Base-by-base conservation (phyloP, 2,888 invertebrate genomes). In the Seladonia tumulorum region DNA sequence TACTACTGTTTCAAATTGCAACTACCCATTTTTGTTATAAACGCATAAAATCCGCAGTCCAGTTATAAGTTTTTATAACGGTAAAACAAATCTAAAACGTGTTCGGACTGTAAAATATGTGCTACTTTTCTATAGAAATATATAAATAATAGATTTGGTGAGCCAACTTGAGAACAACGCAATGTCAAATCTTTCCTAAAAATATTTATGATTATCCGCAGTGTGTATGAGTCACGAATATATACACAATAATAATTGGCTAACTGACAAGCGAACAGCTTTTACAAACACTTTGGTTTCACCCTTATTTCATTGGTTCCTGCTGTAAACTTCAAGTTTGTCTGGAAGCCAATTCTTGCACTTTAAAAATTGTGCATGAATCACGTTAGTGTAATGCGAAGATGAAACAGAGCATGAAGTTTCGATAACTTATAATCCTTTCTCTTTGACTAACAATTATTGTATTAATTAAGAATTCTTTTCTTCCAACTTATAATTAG, bases 231-330 rank as follows among this genome's bases (percentile, higher is more conserved):
- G n/a, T 70, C 42, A 42, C 7, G 42, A n/a, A 42, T 70, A 70
- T n/a, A n/a, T n/a, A n/a, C 70, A 70, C 42, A 42, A 42, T n/a
- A 39, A n/a, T 22, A 70, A 70, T 42, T 70, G 70, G 70, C 70
- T 42, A n/a, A 42, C n/a, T 45, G 70, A 70, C 70, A 70, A n/a
- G n/a, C n/a, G 70, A 70, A 70, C 42, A n/a, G n/a, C 5, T 14
- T n/a, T 39, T 70, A 7, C n/a, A 22, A 42, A 12, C 22, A 39
- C 42, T 22, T 70, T 2, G 12, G n/a, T n/a, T 70, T 70, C 42
- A 12, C 14, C n/a, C 42, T 14, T 8, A 39, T 14, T 42, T 42
- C n/a, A 5, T 14, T 39, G n/a, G n/a, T 5, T 14, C 14, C n/a
- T n/a, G 22, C 42, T n/a, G n/a, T 12, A 42, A 22, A 70, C n/a